Percentiles rank a stretch among this genome's conserved stretches.
These are phyloP conservation scores for Diplogasteroides magnus DNA, from an alignment of 1,140 invertebrate genomes.

Conservation along the genomic window DNA sequence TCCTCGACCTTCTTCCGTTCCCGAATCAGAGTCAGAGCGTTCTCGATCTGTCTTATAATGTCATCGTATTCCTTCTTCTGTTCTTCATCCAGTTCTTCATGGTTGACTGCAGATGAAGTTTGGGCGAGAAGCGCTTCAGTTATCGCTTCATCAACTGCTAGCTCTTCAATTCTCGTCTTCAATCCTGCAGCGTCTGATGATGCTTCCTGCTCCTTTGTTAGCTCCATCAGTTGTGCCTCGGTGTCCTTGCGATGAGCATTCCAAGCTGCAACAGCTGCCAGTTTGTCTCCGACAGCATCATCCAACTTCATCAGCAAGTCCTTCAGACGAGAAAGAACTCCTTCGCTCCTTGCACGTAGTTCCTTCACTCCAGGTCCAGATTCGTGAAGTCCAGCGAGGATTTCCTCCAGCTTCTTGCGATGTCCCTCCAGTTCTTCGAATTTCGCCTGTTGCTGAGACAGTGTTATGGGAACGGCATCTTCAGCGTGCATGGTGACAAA, in stretches of 20 bases:
- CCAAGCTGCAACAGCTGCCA: slow-evolving; percentile 41
- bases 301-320: slow-evolving; percentile 36
- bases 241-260: slow-evolving; percentile 32
- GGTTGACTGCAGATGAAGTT: slow-evolving; percentile 6
- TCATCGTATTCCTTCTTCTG: slow-evolving; percentile 16
- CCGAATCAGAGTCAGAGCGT: slow-evolving; percentile 9
- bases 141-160: slow-evolving; percentile 12
- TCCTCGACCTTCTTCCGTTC: slow-evolving; percentile 18
- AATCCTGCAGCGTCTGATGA: slow-evolving; percentile 1
- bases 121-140: slow-evolving; percentile 5
- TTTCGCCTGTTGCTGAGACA: slow-evolving; percentile 35
- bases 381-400: slow-evolving; percentile 35
- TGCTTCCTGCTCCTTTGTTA: slow-evolving; percentile 8
- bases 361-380: slow-evolving; percentile 24
- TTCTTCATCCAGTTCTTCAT: slow-evolving; percentile 19
- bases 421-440: slow-evolving; percentile 33
- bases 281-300: slow-evolving; percentile 42
- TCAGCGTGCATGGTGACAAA: slow-evolving; percentile 11
- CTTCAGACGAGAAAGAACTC: slow-evolving; percentile 38
- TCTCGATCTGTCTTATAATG: slow-evolving; percentile 8
- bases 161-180: slow-evolving; percentile 18
- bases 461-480: slow-evolving; percentile 20
- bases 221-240: slow-evolving; percentile 20
- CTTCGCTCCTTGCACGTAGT: slow-evolving; percentile 37
- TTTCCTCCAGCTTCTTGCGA: slow-evolving; percentile 34